phyloP scores from a whole-genome alignment of 2,113 vertebrate species.

The Chloebia gouldiae region DNA sequence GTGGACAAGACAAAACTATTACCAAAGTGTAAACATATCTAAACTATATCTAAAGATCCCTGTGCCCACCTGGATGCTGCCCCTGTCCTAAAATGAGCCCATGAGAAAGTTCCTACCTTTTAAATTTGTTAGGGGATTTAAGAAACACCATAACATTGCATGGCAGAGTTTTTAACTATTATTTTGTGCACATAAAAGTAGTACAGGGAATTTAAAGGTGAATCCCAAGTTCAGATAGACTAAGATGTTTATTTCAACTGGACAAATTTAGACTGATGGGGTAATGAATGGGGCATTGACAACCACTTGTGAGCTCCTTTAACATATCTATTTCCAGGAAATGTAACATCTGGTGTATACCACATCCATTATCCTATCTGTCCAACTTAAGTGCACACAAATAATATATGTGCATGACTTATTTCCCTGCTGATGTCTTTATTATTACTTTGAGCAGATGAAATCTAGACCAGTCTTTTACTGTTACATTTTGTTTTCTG shows the following conservation, averaged over 20 bases:
- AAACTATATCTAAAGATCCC: neutral
- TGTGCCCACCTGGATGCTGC: neutral
- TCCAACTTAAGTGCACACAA: slow-evolving; percentile 65
- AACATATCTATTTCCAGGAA: slow-evolving; percentile 89
- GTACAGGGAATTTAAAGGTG: slow-evolving; percentile 19
- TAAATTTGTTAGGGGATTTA: neutral
- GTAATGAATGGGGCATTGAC: slow-evolving; percentile 85
- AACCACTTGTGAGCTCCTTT: slow-evolving; percentile 73
- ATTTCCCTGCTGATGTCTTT: slow-evolving; percentile 81
- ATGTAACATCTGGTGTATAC: slow-evolving; percentile 84
- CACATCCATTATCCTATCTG: slow-evolving; percentile 70
- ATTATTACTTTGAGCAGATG: slow-evolving; percentile 73
- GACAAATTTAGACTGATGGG: slow-evolving; percentile 68
- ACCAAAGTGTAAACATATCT: neutral
- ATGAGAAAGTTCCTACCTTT: neutral
- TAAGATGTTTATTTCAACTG: slow-evolving; percentile 65
- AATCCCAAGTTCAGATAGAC: slow-evolving; percentile 61
- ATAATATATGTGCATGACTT: slow-evolving; percentile 69
- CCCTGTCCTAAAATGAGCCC: neutral
- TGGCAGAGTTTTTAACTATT: neutral
- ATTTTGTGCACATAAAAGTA: neutral
- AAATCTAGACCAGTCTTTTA: slow-evolving; percentile 57
- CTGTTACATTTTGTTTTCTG: slow-evolving; percentile 53
- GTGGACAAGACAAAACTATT: neutral
- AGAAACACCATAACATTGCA: neutral